Base-by-base conservation (phyloP, 2,113 vertebrate genomes). In the Anthoscopus minutus region DNA sequence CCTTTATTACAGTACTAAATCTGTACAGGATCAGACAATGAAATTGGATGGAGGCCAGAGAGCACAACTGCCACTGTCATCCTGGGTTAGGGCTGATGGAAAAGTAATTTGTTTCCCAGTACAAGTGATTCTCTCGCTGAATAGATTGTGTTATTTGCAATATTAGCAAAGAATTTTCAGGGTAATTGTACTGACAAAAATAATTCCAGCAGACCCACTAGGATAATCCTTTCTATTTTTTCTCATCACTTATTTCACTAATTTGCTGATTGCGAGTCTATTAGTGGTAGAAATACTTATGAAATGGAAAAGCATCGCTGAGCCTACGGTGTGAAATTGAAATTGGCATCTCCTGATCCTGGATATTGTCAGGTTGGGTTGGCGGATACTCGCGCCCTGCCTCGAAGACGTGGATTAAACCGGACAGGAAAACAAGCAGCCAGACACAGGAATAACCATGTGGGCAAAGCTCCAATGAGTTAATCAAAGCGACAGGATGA, bases 41-140 rank as follows among this genome's bases (percentile, higher is more conserved):
- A 94, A 94, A 93, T 97, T 97, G 96, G 97, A 96, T 92, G 93
- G 93, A 93, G 94, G 97, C 96, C 97, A 91, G 83, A 80, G 94
- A 96, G 91, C 95, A 91, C 80, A 91, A 92, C 95, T 92, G 77
- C 93, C 89, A 74, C 84, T 96, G 95, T 94, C 96, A 96, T 95
- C 89, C 95, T 86, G 91, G 89, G 92, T 94, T 98, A 98, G 86
- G 73, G 89, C 88, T 96, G 90, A 95, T 92, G 95, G 95, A 96
- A 97, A 97, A 97, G 92, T 92, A 95, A 92, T 96, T 97, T 95
- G 89, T 95, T 96, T 95, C 95, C 83, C 96, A 86, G 93, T 87
- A 42, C n/a, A 88, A 96, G 92, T 76, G 94, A 93, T 96, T 79
- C 79, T 87, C 80, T 91, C 37, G 9, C 94, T 97, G 96, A 97